phyloP scores from a whole-genome alignment of 1,140 invertebrate species.

The Gryon sp. region DNA sequence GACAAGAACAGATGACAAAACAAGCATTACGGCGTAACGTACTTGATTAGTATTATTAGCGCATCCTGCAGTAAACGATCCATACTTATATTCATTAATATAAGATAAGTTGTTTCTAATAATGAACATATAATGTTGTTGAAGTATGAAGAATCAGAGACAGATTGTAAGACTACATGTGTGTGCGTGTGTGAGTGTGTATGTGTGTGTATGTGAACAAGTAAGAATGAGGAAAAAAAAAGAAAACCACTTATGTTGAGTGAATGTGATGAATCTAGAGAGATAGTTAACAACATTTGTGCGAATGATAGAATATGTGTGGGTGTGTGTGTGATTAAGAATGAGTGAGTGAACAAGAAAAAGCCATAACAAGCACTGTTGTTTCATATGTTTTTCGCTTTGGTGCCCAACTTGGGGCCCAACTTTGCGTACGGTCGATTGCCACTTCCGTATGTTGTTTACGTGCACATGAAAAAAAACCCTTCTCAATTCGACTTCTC shows the following conservation, averaged over 20 bases:
- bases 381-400: slow-evolving; percentile 50
- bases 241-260: slow-evolving; percentile 11
- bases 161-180: slow-evolving; percentile 8
- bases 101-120: slow-evolving; percentile 73
- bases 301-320: slow-evolving; percentile 8
- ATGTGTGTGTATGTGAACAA: no score
- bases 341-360: slow-evolving; percentile 28
- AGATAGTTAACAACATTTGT: no score
- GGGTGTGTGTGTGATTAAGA: slow-evolving; percentile 1
- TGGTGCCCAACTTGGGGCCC: slow-evolving; percentile 13
- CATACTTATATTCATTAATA: slow-evolving; percentile 69
- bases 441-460: slow-evolving; percentile 60
- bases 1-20: slow-evolving; percentile 44
- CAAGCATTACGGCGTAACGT: slow-evolving; percentile 63
- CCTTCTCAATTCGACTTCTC: slow-evolving; percentile 46
- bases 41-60: slow-evolving; percentile 69
- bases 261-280: slow-evolving; percentile 9
- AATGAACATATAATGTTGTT: slow-evolving; percentile 71
- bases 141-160: slow-evolving; percentile 53
- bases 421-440: slow-evolving; percentile 50
- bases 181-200: no score
- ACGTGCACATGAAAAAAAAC: slow-evolving; percentile 51
- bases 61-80: slow-evolving; percentile 64
- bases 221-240: no score
- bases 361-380: slow-evolving; percentile 51